Base-by-base conservation (phyloP, 2,797 vertebrate genomes). In the Myoxocephalus aenaeus region DNA sequence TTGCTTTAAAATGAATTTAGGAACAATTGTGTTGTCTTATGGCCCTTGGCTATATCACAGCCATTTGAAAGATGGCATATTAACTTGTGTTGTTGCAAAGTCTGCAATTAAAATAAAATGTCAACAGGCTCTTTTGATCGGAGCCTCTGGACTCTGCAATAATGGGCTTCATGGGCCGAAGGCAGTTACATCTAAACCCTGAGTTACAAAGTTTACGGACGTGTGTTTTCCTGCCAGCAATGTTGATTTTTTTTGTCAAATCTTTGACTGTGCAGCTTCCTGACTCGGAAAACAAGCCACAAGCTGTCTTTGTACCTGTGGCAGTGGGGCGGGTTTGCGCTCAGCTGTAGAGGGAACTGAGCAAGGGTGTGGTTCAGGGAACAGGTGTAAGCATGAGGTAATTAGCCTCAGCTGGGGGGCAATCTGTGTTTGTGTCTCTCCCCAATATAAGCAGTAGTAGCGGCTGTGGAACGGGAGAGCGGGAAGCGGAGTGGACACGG, bases 11-110 rank as follows among this genome's bases (percentile, higher is more conserved):
- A 57, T 59, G 0, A 6, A n/a, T 44, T 58, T 70, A 13, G 13
- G 25, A 79, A 50, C 17, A 22, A 36, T 63, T 54, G 15, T n/a
- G 44, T 73, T 18, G 18, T 57, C 44, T 46, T 50, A 18, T 44
- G 8, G 44, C 46, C 18, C 25, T 20, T 38, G n/a, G 36, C 22
- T 44, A 22, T 40, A 42, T 62, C 64, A 68, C 20, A 54, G 25
- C 5, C 57, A 27, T 32, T n/a, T 53, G 53, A 46, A 54, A 62
- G 7, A 22, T 54, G 27, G n/a, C 27, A 56, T 15, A 44, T 20
- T 34, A 32, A 42, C 46, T 68, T 54, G 5, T 34, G 36, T 29
- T 57, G 32, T 66, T 38, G 18, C 14, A 36, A 57, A 57, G 40
- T 53, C n/a, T 61, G 56, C 4, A 0, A 22, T 61, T 38, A 40